These are phyloP conservation scores for Typhlomys cinereus DNA, from an alignment of 2,113 vertebrate genomes.

Conservation along the genomic window DNA sequence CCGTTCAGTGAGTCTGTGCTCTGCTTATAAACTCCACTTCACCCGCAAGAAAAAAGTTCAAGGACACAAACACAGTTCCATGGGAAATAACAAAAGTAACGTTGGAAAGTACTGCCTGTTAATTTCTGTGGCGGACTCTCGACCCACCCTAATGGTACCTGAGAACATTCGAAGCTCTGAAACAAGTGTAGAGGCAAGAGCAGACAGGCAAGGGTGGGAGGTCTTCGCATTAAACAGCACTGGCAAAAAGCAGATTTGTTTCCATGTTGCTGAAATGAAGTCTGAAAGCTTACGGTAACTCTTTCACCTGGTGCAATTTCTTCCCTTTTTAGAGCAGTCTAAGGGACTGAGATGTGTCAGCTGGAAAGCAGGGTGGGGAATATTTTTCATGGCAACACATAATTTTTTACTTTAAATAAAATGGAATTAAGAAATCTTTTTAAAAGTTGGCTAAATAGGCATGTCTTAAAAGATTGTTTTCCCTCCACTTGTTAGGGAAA, in stretches of 20 bases:
- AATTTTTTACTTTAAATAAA: slow-evolving; percentile 24
- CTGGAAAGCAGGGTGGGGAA: neutral
- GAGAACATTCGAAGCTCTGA: slow-evolving; percentile 67
- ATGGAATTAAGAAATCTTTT: slow-evolving; percentile 46
- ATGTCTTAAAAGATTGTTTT: slow-evolving; percentile 26
- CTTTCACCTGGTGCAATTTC: neutral
- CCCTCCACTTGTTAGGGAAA: neutral
- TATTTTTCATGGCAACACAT: slow-evolving; percentile 31
- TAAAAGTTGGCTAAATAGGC: slow-evolving; percentile 18
- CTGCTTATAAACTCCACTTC: slow-evolving; percentile 73
- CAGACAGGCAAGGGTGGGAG: neutral
- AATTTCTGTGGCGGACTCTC: slow-evolving; percentile 75
- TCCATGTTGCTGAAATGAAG: slow-evolving; percentile 6
- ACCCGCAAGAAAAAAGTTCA: slow-evolving; percentile 70
- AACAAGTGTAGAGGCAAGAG: slow-evolving; percentile 17
- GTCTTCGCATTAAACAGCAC: neutral
- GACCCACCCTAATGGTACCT: slow-evolving; percentile 63
- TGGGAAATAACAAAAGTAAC: slow-evolving; percentile 68
- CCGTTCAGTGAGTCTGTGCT: slow-evolving; percentile 49
- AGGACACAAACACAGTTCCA: slow-evolving; percentile 64
- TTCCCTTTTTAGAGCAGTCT: slow-evolving; percentile 16
- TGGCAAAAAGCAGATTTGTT: neutral
- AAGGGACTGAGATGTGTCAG: neutral
- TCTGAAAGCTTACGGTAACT: slow-evolving; percentile 6
- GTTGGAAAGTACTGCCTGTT: slow-evolving; percentile 60